Evolutionary conservation across 2,797 vertebrate genomes (phyloP), one percentile per base, ranked within the genome.

Genomic region (Lateolabrax maculatus): DNA sequence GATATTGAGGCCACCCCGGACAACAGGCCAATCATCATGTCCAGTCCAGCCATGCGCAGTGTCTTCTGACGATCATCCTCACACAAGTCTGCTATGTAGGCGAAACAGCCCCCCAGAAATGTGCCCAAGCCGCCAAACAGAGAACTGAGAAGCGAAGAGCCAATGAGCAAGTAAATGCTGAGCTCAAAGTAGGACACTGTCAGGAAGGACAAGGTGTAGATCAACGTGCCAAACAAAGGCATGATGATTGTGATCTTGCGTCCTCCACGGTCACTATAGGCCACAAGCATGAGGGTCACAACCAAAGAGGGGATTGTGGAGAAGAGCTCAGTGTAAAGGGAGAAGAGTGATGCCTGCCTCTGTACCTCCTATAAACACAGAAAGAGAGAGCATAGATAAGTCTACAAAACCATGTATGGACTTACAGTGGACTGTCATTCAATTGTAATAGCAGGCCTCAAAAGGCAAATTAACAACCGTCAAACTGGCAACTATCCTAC

Each of bases 51-150:
- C 91, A 99, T 98, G 62, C 97, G 96, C 2, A 97, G 85, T 0
- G 96, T 98, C 92, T 96, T 99, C 79, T 97, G 94, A 31, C 83
- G 95, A 23, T 94, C 90, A 15, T 96, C 94, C 1, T 95, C 90
- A 25, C 96, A 97, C 34, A 96, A 82, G 56, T 99, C 98, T 0
- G 97, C 96, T 64, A 99, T 87, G 53, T 97, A 99, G 61, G 98
- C 96, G 68, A 98, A 98, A 76, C 96, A 96, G 63, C 97, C 97
- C 0, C 98, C 98, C 2, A 98, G 87, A 62, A 99, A 96, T 2
- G 98, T 97, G 15, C 96, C 95, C 1, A 95, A 43, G 12, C 97
- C 96, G 0, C 98, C 98, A 37, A 97, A 97, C 48, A 99, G 83
- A 6, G 97, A 95, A 49, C 91, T 94, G 63, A 97, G 3, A 34